Percentiles rank a stretch among this genome's conserved stretches.
phyloP scores from a whole-genome alignment of 2,888 invertebrate genomes.

The Dasysyrphus albostriatus region DNA sequence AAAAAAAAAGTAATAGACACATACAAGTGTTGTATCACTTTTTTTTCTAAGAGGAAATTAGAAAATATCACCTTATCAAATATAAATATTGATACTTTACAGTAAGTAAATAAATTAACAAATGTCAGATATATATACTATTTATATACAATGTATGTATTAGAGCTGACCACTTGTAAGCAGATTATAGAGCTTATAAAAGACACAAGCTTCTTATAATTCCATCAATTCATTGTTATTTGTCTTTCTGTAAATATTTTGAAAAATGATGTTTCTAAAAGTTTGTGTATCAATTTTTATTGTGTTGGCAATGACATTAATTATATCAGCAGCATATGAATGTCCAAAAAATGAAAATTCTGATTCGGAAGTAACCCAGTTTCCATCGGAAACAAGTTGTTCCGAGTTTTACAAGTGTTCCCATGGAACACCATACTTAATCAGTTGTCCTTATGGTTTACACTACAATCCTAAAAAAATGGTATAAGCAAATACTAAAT shows the following conservation, averaged over 20 bases:
- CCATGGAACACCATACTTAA: slow-evolving; percentile 47
- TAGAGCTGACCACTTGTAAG: too few species aligned
- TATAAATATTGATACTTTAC: too few species aligned
- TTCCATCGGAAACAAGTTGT: slow-evolving; percentile 68
- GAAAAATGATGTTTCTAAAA: neutral
- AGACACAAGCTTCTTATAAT: neutral
- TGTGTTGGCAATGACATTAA: neutral
- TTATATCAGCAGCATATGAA: slow-evolving; percentile 46
- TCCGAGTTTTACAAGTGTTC: slow-evolving; percentile 72
- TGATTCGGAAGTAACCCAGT: slow-evolving; percentile 52
- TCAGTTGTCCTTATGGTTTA: slow-evolving; percentile 59
- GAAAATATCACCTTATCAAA: too few species aligned
- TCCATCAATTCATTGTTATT: neutral
- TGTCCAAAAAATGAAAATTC: slow-evolving; percentile 61
- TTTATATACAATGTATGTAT: too few species aligned
- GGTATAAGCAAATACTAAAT: too few species aligned
- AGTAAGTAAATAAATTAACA: too few species aligned
- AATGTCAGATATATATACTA: too few species aligned
- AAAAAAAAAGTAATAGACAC: too few species aligned
- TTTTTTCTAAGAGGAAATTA: too few species aligned
- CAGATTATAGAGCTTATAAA: neutral
- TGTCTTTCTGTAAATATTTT: neutral
- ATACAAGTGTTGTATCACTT: too few species aligned
- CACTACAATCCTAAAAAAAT: slow-evolving; percentile 50
- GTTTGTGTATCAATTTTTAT: neutral